These are phyloP conservation scores for Dicaeum eximium DNA, from an alignment of 2,113 vertebrate species.

Conservation along the genomic window DNA sequence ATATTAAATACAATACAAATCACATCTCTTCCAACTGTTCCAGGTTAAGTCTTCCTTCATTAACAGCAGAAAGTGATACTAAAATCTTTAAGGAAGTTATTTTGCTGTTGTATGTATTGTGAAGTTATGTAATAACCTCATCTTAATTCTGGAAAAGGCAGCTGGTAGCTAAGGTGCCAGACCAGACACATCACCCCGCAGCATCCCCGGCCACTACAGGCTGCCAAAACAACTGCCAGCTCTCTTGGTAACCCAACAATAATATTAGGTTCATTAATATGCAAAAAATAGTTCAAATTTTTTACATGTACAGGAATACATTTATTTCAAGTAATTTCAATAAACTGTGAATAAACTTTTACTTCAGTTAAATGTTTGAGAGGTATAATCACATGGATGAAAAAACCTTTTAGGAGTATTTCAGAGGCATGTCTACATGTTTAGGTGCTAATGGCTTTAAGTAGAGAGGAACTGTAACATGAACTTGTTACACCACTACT, in stretches of 20 bases:
- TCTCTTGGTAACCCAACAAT: background rate
- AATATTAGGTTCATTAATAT: background rate
- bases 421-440: background rate
- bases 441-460: background rate
- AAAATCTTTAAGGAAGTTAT: background rate
- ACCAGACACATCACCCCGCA: background rate
- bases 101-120: accelerated
- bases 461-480: background rate
- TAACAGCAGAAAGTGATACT: background rate
- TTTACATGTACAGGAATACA: background rate
- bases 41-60: background rate
- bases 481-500: background rate
- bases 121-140: background rate
- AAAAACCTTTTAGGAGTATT: background rate
- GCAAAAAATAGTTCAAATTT: background rate
- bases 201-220: background rate
- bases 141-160: background rate
- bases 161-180: background rate
- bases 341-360: background rate
- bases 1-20: background rate
- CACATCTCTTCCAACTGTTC: background rate
- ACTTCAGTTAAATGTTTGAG: background rate
- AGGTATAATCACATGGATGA: accelerated
- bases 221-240: background rate
- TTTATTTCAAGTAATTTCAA: background rate